Conservation (phyloP, 2,888 invertebrate genomes). For the Noctua fimbriata region DNA sequence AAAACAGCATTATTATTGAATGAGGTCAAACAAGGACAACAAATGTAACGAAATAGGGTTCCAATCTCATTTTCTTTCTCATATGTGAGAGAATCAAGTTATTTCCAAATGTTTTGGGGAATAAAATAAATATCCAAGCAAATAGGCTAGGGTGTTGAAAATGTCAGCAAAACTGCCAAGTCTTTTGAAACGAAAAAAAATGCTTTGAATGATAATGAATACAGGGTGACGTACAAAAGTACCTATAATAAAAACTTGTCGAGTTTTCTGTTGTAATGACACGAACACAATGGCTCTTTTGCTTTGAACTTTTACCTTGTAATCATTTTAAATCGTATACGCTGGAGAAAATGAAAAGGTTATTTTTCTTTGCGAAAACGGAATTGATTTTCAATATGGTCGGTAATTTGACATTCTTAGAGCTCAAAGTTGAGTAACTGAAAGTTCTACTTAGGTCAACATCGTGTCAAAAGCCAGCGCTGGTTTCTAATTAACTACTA, state of each 20-base stretch:
- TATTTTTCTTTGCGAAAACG: constrained; percentile 13
- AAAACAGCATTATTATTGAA: constrained; percentile 58
- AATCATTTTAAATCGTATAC: constrained; percentile 37
- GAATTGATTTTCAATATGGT: constrained; percentile 24
- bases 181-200: constrained; percentile 50
- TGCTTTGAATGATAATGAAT: constrained; percentile 55
- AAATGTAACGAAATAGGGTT: constrained; percentile 67
- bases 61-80: constrained; percentile 68
- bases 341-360: constrained; percentile 18
- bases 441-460: constrained; percentile 1
- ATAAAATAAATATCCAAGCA: constrained; percentile 59
- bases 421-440: neutral
- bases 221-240: constrained; percentile 33
- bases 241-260: constrained; percentile 38
- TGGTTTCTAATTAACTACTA: constrained; percentile 3
- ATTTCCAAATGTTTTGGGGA: constrained; percentile 56
- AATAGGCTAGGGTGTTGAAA: constrained; percentile 48
- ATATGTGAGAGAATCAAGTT: constrained; percentile 59
- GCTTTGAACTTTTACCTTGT: constrained; percentile 52
- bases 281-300: constrained; percentile 43
- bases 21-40: constrained; percentile 57
- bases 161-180: constrained; percentile 29
- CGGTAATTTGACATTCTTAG: neutral
- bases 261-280: constrained; percentile 47
- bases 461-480: constrained; percentile 1